phyloP scores from a whole-genome alignment of 2,797 vertebrate species.

The Helarctos malayanus region DNA sequence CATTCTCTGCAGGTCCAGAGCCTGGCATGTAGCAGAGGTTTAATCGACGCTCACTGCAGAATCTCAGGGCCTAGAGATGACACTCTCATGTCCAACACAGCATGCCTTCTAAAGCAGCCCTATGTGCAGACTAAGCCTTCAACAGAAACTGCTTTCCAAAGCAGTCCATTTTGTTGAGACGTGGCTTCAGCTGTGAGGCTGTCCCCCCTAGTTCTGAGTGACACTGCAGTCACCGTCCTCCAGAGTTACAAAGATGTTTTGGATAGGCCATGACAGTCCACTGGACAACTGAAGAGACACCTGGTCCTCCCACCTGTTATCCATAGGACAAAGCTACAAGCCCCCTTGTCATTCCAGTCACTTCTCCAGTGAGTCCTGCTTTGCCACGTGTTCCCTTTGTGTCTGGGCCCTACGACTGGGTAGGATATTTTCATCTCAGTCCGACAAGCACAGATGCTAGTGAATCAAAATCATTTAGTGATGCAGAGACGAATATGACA shows the following conservation, averaged over 20 bases:
- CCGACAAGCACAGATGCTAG: neutral
- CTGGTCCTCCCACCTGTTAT: accelerated
- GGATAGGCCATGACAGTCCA: neutral
- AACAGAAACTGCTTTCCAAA: neutral
- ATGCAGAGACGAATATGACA: neutral
- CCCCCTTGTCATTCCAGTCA: neutral
- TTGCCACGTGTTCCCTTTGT: neutral
- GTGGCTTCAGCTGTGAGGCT: neutral
- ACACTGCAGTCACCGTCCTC: neutral
- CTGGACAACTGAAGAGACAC: accelerated
- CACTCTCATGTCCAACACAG: accelerated
- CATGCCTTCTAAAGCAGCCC: neutral
- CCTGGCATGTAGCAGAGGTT: neutral
- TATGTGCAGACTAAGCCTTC: neutral
- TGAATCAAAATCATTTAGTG: neutral
- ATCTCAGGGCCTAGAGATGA: neutral
- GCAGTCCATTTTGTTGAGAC: neutral
- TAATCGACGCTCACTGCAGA: neutral
- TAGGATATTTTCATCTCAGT: neutral
- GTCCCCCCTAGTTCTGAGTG: neutral
- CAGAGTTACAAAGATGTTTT: neutral
- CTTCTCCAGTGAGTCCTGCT: neutral
- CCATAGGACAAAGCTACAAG: neutral
- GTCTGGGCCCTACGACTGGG: neutral
- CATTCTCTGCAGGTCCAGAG: neutral